These are phyloP conservation scores for Siphamia tubifer DNA, from an alignment of 2,113 vertebrate species.

Conservation along the genomic window DNA sequence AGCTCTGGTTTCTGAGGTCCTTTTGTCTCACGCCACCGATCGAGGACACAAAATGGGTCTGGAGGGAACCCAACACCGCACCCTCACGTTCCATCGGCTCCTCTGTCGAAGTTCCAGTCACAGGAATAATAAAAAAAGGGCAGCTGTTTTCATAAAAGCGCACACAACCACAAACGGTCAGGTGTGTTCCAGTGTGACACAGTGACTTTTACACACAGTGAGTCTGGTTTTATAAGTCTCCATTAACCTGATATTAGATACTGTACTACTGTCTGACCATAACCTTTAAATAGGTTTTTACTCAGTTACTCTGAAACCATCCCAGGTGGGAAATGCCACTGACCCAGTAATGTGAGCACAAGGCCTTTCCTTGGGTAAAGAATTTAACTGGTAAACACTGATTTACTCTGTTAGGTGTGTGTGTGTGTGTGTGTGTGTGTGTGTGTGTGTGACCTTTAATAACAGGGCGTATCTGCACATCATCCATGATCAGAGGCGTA, in stretches of 20 bases:
- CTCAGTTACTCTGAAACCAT: conserved; percentile 47
- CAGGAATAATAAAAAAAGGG: neutral
- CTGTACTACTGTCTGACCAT: neutral
- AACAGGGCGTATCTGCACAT: too few relatives aligned
- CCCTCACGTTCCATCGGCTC: conserved; percentile 64
- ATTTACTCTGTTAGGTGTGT: conserved; percentile 48
- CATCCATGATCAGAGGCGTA: too few relatives aligned
- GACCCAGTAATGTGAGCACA: conserved; percentile 71
- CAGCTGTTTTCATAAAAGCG: neutral
- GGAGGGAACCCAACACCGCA: conserved; percentile 73
- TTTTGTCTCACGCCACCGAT: conserved; percentile 74
- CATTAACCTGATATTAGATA: conserved; percentile 2
- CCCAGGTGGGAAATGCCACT: conserved; percentile 55
- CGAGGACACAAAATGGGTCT: conserved; percentile 75
- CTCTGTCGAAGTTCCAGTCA: conserved; percentile 41
- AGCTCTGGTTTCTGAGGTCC: conserved; percentile 76
- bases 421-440: too few relatives aligned
- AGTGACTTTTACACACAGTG: neutral
- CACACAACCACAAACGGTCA: neutral
- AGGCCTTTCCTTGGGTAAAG: conserved; percentile 46
- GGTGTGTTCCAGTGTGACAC: neutral
- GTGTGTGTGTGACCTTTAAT: too few relatives aligned
- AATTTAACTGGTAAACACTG: conserved; percentile 62
- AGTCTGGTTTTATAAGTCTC: neutral
- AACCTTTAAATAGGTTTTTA: conserved; percentile 61